Evolutionary conservation across 2,113 vertebrate genomes (phyloP).

Genomic region (Clinocottus analis): DNA sequence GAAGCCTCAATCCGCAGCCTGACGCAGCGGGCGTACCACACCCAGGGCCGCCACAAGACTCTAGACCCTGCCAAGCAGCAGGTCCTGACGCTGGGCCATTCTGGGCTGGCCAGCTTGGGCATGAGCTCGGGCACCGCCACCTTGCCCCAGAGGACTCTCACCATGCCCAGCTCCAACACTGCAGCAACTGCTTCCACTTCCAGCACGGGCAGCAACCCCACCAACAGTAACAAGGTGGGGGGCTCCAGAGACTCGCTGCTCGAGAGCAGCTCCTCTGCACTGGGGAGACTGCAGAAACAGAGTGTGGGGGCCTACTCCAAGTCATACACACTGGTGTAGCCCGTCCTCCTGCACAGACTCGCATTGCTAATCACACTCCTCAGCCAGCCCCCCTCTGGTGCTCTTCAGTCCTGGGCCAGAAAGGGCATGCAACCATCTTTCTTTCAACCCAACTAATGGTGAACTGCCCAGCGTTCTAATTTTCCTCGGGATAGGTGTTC

Average conservation of each 20-base stretch:
- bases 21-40: constrained; percentile 91
- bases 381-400: constrained; percentile 58
- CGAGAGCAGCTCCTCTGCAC: constrained; percentile 94
- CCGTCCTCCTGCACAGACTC: constrained; percentile 55
- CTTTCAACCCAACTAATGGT: constrained; percentile 64
- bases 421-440: constrained; percentile 63
- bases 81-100: constrained; percentile 89
- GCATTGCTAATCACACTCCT: constrained; percentile 57
- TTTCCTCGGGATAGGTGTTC: constrained; percentile 52
- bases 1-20: constrained; percentile 95
- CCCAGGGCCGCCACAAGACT: constrained; percentile 94
- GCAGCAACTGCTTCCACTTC: constrained; percentile 81
- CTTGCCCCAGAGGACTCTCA: constrained; percentile 96
- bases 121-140: constrained; percentile 87
- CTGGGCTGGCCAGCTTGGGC: constrained; percentile 82
- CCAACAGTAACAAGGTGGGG: constrained; percentile 88
- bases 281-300: constrained; percentile 94
- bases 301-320: constrained; percentile 95
- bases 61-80: constrained; percentile 92
- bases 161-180: constrained; percentile 88
- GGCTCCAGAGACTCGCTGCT: constrained; percentile 98
- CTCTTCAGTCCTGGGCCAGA: constrained; percentile 56
- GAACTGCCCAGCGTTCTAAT: constrained; percentile 60
- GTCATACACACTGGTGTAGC: constrained; percentile 98
- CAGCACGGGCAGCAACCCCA: constrained; percentile 80